Conservation (phyloP, 1,140 invertebrate species). For the Drosophila serrata region DNA sequence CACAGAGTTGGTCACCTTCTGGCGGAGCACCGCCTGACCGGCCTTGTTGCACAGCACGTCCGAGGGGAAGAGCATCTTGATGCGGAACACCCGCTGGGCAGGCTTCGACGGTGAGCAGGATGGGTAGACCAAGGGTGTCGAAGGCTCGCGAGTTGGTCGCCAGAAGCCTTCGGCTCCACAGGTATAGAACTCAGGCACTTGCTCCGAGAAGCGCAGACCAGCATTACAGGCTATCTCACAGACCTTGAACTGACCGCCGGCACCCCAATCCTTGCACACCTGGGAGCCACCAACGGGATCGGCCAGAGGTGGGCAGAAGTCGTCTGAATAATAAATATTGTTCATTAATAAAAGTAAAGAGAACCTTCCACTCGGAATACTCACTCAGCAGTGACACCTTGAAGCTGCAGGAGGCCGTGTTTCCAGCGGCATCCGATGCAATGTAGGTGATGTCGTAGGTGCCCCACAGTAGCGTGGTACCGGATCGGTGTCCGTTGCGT, state of each 20-base stretch:
- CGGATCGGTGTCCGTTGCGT: slow-evolving; percentile 94
- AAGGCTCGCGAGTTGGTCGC: slow-evolving; percentile 93
- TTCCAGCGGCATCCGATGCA: slow-evolving; percentile 95
- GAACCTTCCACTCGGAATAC: slow-evolving; percentile 72
- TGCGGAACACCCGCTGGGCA: slow-evolving; percentile 96
- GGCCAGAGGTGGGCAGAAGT: slow-evolving; percentile 94
- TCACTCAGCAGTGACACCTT: slow-evolving; percentile 96
- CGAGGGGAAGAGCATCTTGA: slow-evolving; percentile 96
- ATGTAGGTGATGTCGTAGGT: slow-evolving; percentile 97
- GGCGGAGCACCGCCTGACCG: slow-evolving; percentile 94
- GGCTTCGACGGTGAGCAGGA: slow-evolving; percentile 94
- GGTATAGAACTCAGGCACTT: slow-evolving; percentile 97
- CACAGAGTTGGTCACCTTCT: slow-evolving; percentile 94
- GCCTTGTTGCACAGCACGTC: slow-evolving; percentile 97
- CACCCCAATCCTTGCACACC: slow-evolving; percentile 97
- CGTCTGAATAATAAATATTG: slow-evolving; percentile 87
- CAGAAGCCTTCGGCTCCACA: slow-evolving; percentile 98
- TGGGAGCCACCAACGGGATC: slow-evolving; percentile 96
- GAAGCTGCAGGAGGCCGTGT: slow-evolving; percentile 96
- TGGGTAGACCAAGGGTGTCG: slow-evolving; percentile 93
- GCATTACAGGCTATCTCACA: slow-evolving; percentile 95
- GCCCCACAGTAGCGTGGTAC: slow-evolving; percentile 96
- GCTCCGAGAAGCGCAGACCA: slow-evolving; percentile 95
- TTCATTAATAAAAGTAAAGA: background rate
- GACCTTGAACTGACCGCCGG: slow-evolving; percentile 95